These are phyloP conservation scores for Ptilorrhoa leucosticta DNA, from an alignment of 2,113 vertebrate genomes.

Conservation along the genomic window DNA sequence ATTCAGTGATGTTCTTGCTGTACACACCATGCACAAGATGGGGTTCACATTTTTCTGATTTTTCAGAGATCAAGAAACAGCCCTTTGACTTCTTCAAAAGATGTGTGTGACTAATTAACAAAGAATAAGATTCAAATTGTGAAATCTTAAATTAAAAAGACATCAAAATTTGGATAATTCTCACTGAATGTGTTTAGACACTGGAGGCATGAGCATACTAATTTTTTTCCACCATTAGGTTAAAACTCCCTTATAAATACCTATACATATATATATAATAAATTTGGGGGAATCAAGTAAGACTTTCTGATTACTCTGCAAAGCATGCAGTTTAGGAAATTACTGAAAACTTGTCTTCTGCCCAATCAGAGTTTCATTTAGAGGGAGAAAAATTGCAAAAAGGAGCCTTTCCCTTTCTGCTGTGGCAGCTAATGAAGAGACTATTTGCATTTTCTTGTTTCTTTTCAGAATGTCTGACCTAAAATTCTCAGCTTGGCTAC, in stretches of 20 bases:
- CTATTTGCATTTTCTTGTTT: background rate
- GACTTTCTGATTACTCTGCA: background rate
- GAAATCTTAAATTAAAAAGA: background rate
- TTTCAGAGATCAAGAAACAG: background rate
- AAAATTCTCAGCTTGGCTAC: slow-evolving; percentile 1
- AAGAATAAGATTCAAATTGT: background rate
- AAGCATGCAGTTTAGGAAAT: background rate
- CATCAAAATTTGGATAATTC: background rate
- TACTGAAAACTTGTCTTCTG: background rate
- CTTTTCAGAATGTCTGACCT: background rate
- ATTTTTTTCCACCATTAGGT: background rate
- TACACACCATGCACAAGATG: background rate
- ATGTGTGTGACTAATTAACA: background rate
- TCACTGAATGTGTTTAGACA: background rate
- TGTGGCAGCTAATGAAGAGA: background rate
- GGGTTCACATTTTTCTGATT: background rate
- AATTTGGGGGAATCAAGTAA: background rate
- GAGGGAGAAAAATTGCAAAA: background rate
- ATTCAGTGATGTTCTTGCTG: background rate
- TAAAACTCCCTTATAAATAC: fast-evolving
- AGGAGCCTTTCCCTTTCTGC: background rate
- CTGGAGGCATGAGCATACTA: background rate
- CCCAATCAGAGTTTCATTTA: background rate
- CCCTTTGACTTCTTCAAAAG: background rate
- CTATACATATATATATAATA: background rate